These are phyloP conservation scores for Eira barbara DNA, from an alignment of 2,113 vertebrate species.

Conservation along the genomic window DNA sequence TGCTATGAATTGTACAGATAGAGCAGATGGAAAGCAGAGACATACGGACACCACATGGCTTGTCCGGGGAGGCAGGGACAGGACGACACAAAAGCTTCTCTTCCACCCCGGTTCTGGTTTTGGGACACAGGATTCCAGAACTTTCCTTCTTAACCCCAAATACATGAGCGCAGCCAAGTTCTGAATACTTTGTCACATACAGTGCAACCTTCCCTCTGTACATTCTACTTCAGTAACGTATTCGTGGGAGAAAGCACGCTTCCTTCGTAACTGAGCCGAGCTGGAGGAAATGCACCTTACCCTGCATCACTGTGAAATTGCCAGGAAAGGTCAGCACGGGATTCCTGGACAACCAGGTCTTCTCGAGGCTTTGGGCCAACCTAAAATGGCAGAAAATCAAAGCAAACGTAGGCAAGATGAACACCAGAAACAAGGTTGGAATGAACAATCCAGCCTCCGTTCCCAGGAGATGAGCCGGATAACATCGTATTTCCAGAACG, in stretches of 20 bases:
- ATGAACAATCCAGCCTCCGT: not conserved
- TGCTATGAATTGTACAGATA: rapidly evolving
- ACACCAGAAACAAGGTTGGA: not conserved
- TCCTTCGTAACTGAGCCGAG: not conserved
- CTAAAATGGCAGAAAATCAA: slow-evolving; percentile 68
- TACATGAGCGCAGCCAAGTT: not conserved
- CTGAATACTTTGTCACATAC: not conserved
- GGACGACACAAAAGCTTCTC: too few species aligned
- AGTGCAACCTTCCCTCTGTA: not conserved
- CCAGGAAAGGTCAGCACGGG: slow-evolving; percentile 29
- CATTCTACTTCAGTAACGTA: not conserved
- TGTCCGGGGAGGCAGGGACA: not conserved
- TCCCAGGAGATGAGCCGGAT: not conserved
- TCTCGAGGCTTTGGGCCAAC: slow-evolving; percentile 63
- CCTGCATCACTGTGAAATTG: slow-evolving; percentile 56
- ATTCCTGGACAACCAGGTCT: slow-evolving; percentile 37
- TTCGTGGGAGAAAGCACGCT: not conserved
- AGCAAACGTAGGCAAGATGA: not conserved
- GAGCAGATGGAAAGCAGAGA: not conserved
- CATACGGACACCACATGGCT: rapidly evolving
- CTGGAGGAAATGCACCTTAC: slow-evolving; percentile 36
- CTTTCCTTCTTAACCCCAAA: not conserved
- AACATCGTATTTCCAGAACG: not conserved
- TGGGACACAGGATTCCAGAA: not conserved
- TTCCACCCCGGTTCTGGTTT: not conserved